Evolutionary conservation across 2,113 vertebrate species (phyloP).

Genomic region (Mesitornis unicolor): DNA sequence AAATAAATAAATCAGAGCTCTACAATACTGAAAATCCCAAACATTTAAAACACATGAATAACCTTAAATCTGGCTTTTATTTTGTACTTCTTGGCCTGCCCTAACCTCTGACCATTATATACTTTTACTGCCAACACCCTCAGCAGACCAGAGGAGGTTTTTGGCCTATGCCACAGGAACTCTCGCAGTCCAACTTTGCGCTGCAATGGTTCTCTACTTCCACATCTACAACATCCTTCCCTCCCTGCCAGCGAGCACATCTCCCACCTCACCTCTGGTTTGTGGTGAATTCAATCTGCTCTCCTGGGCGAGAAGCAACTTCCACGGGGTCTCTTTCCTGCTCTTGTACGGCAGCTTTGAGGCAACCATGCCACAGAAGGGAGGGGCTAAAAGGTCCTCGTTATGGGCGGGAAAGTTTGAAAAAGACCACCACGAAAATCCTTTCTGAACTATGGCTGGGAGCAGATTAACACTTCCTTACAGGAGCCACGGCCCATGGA

Average conservation of each 20-base stretch:
- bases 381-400: background rate
- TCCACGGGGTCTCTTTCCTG: background rate
- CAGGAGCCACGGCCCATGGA: rapidly evolving
- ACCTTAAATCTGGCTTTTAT: background rate
- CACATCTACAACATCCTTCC: background rate
- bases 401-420: background rate
- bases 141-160: background rate
- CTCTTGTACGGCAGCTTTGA: background rate
- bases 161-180: background rate
- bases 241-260: background rate
- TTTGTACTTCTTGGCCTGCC: background rate
- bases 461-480: background rate
- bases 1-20: background rate
- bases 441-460: background rate
- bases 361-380: background rate
- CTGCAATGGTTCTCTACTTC: background rate
- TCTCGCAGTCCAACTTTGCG: background rate
- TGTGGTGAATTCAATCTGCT: rapidly evolving
- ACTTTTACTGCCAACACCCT: background rate
- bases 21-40: background rate
- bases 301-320: background rate
- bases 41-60: background rate
- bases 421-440: background rate
- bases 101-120: background rate
- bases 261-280: background rate